Base-by-base conservation (phyloP, 2,888 invertebrate genomes). In the Stenchaetothrips biformis region DNA sequence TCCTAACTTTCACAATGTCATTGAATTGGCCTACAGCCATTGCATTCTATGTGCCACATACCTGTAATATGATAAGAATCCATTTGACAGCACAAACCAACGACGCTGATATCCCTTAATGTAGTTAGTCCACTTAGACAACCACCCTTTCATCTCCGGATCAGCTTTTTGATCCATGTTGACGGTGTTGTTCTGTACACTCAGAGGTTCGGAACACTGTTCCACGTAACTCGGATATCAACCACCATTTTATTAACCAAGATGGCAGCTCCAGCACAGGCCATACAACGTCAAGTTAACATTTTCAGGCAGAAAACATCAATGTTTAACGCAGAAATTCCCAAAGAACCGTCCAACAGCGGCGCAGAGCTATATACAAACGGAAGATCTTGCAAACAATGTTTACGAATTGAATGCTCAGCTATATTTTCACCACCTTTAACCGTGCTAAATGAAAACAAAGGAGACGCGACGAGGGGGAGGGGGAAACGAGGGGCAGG, bases 81-180 rank as follows among this genome's bases (percentile, higher is more conserved):
- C 98, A 90, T 98, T 97, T 86, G 97, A 96, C 86, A 99, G 91
- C 85, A 99, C 98, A 90, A 99, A 99, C 98, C 99, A 99, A 86
- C 99, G 91, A 87, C 97, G 93, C 88, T 99, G 98, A 88, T 99
- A 99, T 85, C 99, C 96, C 89, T 98, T 98, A 82, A 99, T 90
- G 88, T 99, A 99, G 89, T 99, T 99, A 82, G 99, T 99, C 99
- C 99, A 99, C 88, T 99, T 99, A 86, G 96, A 94, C 74, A 99
- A 91, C 97, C 98, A 99, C 82, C 98, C 99, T 87, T 93, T 94
- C 91, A 94, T 94, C 86, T 93, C 94, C 82, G 94, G 92, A 85
- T 93, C 92, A 82, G 91, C 91, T 83, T 89, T 74, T 21, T 74
- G 67, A 74, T 74, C 67, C 67, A 74, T 74, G 67, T 74, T 74